A percentile compares a stretch with the other conserved stretches of the same genome.
phyloP scores from a whole-genome alignment of 2,113 vertebrate genomes.

The human region DNA sequence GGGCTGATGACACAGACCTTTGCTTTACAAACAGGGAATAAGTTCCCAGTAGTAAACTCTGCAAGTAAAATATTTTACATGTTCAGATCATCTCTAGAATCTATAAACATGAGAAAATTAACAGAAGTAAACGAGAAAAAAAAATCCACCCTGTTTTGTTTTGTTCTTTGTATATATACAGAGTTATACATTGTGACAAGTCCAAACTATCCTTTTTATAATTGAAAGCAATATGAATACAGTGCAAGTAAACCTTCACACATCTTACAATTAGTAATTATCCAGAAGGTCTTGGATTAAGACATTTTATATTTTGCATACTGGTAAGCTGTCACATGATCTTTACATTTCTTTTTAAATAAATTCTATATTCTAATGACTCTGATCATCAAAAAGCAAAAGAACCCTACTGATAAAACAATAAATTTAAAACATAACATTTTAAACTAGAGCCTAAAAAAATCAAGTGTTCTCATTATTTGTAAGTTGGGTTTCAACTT shows the following conservation, averaged over 20 bases:
- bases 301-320: slow-evolving; percentile 40
- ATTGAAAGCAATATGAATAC: neutral
- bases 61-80: slow-evolving; percentile 16
- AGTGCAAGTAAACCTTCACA: neutral
- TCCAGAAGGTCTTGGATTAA: neutral
- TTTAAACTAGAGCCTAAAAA: neutral
- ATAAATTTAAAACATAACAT: slow-evolving; percentile 8
- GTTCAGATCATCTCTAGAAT: neutral
- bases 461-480: neutral
- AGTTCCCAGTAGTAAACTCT: neutral
- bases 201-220: neutral
- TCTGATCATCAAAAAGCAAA: neutral
- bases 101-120: slow-evolving; percentile 41
- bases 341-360: neutral
- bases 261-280: neutral
- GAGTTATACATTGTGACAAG: neutral
- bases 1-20: neutral
- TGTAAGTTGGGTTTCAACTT: neutral
- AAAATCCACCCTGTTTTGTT: neutral
- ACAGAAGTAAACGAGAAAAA: neutral
- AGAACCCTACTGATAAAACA: neutral
- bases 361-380: neutral
- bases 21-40: slow-evolving; percentile 28
- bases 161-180: neutral
- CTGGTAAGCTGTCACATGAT: neutral